These are phyloP conservation scores for Sebastes umbrosus DNA, from an alignment of 2,797 vertebrate genomes.

Conservation along the genomic window DNA sequence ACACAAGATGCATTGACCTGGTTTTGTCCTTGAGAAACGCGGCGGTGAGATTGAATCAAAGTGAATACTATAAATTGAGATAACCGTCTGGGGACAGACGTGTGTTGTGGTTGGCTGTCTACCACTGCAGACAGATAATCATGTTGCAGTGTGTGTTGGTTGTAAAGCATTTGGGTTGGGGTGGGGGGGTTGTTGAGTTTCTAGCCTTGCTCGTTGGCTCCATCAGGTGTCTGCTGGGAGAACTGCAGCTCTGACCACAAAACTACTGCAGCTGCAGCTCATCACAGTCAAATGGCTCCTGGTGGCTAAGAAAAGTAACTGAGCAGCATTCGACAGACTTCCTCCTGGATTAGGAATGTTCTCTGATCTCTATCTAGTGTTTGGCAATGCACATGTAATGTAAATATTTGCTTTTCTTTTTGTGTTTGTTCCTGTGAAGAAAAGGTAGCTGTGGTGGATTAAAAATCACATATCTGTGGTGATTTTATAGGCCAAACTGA, in stretches of 20 bases:
- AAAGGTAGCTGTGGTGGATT: no score
- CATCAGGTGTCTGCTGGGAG: constrained; percentile 32
- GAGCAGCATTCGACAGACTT: neutral
- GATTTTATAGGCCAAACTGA: neutral
- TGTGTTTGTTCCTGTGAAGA: neutral
- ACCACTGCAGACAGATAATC: neutral
- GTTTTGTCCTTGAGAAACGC: constrained; percentile 28
- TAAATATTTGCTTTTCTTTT: neutral
- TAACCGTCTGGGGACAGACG: neutral
- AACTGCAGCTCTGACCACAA: constrained; percentile 13
- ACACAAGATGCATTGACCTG: neutral
- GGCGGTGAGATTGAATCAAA: constrained; percentile 15
- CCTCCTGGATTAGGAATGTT: neutral
- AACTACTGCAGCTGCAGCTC: neutral
- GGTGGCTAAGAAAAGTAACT: neutral
- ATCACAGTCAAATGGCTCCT: neutral
- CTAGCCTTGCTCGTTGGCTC: constrained; percentile 23
- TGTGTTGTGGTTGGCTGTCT: constrained; percentile 6
- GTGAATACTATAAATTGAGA: constrained; percentile 14
- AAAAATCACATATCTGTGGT: neutral
- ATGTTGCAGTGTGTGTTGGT: neutral
- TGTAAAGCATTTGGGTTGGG: neutral
- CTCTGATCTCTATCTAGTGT: neutral
- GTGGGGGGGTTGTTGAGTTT: neutral
- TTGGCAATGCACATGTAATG: neutral